Conservation (phyloP, 2,888 invertebrate species). For the Tubulanus polymorphus region DNA sequence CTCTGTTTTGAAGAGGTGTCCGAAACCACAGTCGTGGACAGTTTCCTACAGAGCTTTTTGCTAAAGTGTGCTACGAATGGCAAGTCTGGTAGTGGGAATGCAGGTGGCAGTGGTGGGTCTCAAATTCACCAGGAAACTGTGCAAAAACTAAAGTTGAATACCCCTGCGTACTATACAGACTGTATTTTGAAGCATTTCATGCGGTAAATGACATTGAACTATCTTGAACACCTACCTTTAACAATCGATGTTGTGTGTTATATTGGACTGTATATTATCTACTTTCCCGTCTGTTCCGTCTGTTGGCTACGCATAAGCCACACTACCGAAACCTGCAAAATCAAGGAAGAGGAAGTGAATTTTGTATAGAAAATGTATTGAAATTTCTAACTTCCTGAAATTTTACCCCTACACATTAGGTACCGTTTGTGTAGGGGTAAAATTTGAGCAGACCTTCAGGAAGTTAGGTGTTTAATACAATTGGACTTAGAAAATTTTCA, state of each 20-base stretch:
- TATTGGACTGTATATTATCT: not conserved
- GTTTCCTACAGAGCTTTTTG: not conserved
- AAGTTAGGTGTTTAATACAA: not conserved
- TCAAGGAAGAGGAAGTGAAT: no score
- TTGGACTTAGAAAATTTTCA: constrained; percentile 3
- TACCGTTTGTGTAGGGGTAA: no score
- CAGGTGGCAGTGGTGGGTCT: no score
- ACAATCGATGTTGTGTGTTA: not conserved
- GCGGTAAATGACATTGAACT: no score
- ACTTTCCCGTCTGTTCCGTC: no score
- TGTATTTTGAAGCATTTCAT: not conserved
- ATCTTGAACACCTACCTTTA: no score
- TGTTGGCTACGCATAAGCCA: no score
- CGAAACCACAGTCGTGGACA: not conserved
- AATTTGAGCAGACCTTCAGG: no score
- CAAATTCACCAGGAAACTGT: not conserved
- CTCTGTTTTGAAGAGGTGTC: not conserved
- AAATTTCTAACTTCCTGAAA: no score
- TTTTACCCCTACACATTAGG: no score
- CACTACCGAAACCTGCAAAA: no score
- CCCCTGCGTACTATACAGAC: not conserved
- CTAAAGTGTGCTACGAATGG: not conserved
- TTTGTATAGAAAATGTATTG: no score
- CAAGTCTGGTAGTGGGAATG: not conserved
- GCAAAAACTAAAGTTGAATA: not conserved